phyloP scores from a whole-genome alignment of 2,113 vertebrate species.

The Anoura caudifer region DNA sequence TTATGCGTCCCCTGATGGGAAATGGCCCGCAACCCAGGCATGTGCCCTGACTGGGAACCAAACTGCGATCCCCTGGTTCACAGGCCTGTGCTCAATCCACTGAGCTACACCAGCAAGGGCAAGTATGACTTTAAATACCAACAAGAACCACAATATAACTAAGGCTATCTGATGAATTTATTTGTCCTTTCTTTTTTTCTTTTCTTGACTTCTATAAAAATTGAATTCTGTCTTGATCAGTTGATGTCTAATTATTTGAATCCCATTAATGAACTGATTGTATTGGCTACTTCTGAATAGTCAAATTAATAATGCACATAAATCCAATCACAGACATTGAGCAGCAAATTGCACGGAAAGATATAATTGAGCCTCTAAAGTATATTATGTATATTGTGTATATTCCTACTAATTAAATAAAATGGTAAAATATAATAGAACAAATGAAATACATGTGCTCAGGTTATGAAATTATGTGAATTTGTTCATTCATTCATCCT shows the following conservation, averaged over 20 bases:
- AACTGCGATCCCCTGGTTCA: too few relatives aligned
- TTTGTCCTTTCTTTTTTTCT: not conserved
- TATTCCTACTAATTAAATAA: not conserved
- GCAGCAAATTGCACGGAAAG: not conserved
- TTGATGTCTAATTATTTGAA: not conserved
- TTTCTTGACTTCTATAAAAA: not conserved
- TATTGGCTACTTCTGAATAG: not conserved
- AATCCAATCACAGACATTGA: not conserved
- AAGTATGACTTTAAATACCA: not conserved
- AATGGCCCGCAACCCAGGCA: too few relatives aligned
- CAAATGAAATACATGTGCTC: not conserved
- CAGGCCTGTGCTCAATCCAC: too few relatives aligned
- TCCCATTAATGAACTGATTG: not conserved
- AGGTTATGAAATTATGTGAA: not conserved
- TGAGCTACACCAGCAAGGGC: too few relatives aligned
- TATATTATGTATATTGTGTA: not conserved
- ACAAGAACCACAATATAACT: not conserved
- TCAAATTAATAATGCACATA: not conserved
- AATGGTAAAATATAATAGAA: conserved; percentile 13
- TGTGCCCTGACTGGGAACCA: too few relatives aligned
- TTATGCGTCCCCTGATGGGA: too few relatives aligned
- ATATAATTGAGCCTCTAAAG: not conserved
- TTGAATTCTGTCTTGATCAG: not conserved
- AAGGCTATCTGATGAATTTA: not conserved
- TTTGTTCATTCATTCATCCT: not conserved